A percentile compares a stretch with the other conserved stretches of the same genome.
Evolutionary conservation across 2,113 vertebrate genomes (phyloP).

Genomic region (Varanus salvator): DNA sequence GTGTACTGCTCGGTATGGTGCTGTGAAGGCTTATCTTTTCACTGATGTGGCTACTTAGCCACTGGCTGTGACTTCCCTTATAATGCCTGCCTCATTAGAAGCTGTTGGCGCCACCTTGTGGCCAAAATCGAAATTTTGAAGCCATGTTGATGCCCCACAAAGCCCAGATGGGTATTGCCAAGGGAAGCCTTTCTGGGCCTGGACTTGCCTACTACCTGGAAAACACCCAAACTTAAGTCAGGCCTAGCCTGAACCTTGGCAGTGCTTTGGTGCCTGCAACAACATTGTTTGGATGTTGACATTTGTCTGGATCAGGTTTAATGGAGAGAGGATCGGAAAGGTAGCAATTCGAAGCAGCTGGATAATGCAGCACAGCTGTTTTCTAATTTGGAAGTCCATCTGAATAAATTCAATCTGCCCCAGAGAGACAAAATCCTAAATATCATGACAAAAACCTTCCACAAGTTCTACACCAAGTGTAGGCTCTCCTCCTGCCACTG

Average conservation of each 20-base stretch:
- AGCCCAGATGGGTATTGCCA: not conserved
- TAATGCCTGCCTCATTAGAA: not conserved
- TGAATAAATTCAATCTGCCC: not conserved
- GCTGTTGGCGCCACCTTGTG: conserved; percentile 44
- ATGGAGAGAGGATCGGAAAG: not conserved
- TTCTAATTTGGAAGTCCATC: not conserved
- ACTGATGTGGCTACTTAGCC: not conserved
- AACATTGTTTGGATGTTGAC: not conserved
- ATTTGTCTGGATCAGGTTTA: not conserved
- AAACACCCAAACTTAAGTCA: not conserved
- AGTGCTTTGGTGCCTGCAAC: not conserved
- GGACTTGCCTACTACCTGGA: not conserved
- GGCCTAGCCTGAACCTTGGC: not conserved
- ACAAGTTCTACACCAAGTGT: too few species aligned
- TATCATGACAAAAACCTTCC: not conserved
- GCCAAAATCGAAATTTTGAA: not conserved
- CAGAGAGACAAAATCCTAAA: not conserved
- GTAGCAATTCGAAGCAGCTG: not conserved
- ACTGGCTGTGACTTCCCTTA: not conserved
- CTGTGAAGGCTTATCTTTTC: not conserved
- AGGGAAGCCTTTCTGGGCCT: not conserved
- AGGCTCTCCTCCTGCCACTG: too few species aligned
- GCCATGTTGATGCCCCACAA: not conserved
- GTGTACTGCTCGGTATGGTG: not conserved
- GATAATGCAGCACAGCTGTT: not conserved